Evolutionary conservation across 2,797 vertebrate genomes (phyloP).

Genomic region (Erpetoichthys calabaricus): DNA sequence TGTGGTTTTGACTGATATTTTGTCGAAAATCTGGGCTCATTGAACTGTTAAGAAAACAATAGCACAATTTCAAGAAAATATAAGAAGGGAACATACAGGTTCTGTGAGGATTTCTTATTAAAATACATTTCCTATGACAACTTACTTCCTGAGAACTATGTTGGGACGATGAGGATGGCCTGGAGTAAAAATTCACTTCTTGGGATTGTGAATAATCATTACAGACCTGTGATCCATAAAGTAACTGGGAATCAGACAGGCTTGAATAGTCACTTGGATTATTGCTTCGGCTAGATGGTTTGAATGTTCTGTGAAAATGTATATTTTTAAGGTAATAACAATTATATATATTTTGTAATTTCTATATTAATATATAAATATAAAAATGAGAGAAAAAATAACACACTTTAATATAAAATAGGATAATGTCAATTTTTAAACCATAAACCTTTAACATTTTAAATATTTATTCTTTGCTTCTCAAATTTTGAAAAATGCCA

Average conservation of each 20-base stretch:
- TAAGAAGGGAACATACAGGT: background rate
- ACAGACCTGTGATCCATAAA: conserved; percentile 78
- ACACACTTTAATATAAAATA: too few species aligned
- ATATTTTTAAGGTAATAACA: too few species aligned
- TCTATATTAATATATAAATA: background rate
- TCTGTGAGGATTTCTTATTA: background rate
- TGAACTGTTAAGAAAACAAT: conserved; percentile 43
- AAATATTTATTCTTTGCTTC: too few species aligned
- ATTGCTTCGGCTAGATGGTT: conserved; percentile 29
- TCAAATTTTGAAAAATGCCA: too few species aligned
- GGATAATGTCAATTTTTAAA: too few species aligned
- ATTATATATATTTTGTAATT: too few species aligned
- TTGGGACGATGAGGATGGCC: conserved; percentile 41
- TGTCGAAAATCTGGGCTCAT: conserved; percentile 56
- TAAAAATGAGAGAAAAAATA: background rate
- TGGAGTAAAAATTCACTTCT: conserved; percentile 52
- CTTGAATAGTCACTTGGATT: conserved; percentile 41
- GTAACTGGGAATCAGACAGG: conserved; percentile 73
- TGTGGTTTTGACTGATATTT: conserved; percentile 78
- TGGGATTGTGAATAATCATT: conserved; percentile 65
- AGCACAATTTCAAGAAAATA: conserved; percentile 12
- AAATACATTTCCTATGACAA: conserved; percentile 10
- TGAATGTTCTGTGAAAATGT: conserved; percentile 39
- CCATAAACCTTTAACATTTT: too few species aligned
- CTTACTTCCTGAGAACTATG: conserved; percentile 77